A percentile compares a stretch with the other conserved stretches of the same genome.
Evolutionary conservation across 2,888 invertebrate genomes (phyloP).

Genomic region (Drosophila affinis): DNA sequence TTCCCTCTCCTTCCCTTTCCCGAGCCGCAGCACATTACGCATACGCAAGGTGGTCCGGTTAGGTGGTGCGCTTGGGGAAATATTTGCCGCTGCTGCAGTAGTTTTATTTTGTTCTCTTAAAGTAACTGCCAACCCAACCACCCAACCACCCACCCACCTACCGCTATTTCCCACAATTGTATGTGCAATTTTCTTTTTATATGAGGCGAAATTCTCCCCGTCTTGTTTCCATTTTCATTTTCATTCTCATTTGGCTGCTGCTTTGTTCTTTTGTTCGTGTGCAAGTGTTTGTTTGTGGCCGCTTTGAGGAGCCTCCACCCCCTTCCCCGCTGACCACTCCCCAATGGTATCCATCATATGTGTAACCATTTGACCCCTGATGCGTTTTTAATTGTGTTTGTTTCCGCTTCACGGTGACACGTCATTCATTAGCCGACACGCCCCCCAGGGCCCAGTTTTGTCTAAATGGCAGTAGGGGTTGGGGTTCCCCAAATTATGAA

Average conservation of each 20-base stretch:
- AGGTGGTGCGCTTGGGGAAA: neutral
- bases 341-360: conserved; percentile 5
- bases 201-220: neutral
- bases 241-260: conserved; percentile 17
- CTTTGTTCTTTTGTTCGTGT: conserved; percentile 32
- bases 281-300: conserved; percentile 26
- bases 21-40: conserved; percentile 46
- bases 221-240: neutral
- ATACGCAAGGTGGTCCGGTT: conserved; percentile 55
- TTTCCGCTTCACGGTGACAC: conserved; percentile 76
- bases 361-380: conserved; percentile 62
- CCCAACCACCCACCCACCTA: conserved; percentile 11
- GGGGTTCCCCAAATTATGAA: no score
- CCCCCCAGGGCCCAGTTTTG: conserved; percentile 1
- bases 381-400: conserved; percentile 80
- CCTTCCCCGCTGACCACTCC: neutral
- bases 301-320: conserved; percentile 10
- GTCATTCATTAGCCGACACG: conserved; percentile 69
- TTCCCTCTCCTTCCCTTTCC: neutral
- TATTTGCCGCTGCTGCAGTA: conserved; percentile 1
- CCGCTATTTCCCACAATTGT: conserved; percentile 13
- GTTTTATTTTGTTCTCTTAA: conserved; percentile 30
- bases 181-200: conserved; percentile 38
- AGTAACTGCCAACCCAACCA: conserved; percentile 16
- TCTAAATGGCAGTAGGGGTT: no score